phyloP scores from a whole-genome alignment of 2,797 vertebrate species.

The Chanos chanos region DNA sequence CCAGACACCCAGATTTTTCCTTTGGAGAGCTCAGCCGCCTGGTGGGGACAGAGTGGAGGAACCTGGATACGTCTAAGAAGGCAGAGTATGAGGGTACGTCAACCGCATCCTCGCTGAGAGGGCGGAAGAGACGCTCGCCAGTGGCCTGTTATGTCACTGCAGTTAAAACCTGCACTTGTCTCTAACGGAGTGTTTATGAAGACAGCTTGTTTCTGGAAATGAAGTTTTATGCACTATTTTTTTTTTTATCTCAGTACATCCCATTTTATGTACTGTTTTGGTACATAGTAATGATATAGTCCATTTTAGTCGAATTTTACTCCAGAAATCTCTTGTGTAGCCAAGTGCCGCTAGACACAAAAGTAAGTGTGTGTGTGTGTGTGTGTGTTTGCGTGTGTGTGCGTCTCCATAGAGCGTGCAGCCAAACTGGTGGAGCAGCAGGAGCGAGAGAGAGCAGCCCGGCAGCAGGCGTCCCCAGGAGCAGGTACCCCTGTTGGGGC shows the following conservation, averaged over 20 bases:
- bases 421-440: slow-evolving; percentile 99
- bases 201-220: too few species aligned
- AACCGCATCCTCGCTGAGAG: neutral
- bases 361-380: too few species aligned
- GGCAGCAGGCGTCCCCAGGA: slow-evolving; percentile 93
- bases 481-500: slow-evolving; percentile 97
- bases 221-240: too few species aligned
- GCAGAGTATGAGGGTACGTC: slow-evolving; percentile 96
- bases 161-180: neutral
- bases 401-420: slow-evolving; percentile 86
- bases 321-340: too few species aligned
- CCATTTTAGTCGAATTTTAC: too few species aligned
- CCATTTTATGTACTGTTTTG: too few species aligned
- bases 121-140: neutral
- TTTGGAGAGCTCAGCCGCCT: slow-evolving; percentile 98
- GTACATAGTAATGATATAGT: too few species aligned
- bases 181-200: neutral
- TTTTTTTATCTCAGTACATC: too few species aligned
- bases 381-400: slow-evolving; percentile 17
- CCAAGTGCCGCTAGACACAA: too few species aligned
- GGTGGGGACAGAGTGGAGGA: slow-evolving; percentile 98
- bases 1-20: slow-evolving; percentile 94
- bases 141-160: neutral
- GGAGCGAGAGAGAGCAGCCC: slow-evolving; percentile 92
- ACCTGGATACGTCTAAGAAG: slow-evolving; percentile 92